A percentile compares a stretch with the other conserved stretches of the same genome.
phyloP scores from a whole-genome alignment of 2,888 invertebrate species.

The Noctua fimbriata region DNA sequence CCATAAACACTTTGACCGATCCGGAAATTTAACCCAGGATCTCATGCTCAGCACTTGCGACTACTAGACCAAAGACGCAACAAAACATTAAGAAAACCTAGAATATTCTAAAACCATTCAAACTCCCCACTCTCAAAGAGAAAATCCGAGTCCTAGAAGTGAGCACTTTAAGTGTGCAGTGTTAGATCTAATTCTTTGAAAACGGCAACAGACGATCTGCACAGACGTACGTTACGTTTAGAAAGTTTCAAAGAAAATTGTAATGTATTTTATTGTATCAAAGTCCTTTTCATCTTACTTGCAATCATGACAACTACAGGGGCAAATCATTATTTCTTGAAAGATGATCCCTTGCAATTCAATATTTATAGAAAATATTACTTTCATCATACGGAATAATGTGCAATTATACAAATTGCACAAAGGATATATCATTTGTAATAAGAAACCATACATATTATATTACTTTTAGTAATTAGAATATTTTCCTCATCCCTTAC shows the following conservation, averaged over 20 bases:
- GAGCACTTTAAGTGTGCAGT: no score
- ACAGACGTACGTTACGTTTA: background rate
- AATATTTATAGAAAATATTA: background rate
- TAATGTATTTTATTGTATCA: background rate
- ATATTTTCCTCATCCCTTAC: conserved; percentile 4
- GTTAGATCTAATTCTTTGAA: background rate
- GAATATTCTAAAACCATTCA: background rate
- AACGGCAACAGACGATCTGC: background rate
- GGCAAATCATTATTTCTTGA: background rate
- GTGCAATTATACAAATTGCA: background rate
- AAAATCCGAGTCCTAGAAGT: background rate
- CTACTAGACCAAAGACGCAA: background rate
- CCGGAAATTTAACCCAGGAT: no score
- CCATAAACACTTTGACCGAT: no score
- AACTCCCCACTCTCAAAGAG: background rate
- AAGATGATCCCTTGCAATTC: conserved; percentile 3
- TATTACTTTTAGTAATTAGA: background rate
- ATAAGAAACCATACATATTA: background rate
- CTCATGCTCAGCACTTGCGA: background rate
- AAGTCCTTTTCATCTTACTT: background rate
- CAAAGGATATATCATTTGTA: background rate
- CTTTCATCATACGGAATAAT: background rate
- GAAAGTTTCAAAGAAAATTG: background rate
- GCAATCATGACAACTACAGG: background rate
- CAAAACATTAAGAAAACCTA: background rate